These are phyloP conservation scores for Nerophis lumbriciformis DNA, from an alignment of 2,113 vertebrate genomes.

Conservation along the genomic window DNA sequence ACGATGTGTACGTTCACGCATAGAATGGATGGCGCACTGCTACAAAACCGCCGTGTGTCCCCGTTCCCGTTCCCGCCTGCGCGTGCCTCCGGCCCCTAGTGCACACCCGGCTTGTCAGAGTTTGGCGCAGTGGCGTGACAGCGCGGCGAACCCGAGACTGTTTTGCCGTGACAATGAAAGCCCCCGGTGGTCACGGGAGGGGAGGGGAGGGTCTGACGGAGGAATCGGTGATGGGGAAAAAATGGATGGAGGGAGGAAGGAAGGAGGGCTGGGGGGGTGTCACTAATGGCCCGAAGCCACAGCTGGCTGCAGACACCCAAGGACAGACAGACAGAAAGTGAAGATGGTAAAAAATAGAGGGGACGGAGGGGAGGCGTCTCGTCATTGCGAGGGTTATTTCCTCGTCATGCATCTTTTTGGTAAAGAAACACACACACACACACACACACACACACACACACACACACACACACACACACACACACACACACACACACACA, in stretches of 20 bases:
- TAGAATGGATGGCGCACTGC: not conserved
- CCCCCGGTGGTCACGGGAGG: constrained; percentile 55
- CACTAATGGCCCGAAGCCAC: constrained; percentile 64
- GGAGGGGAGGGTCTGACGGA: constrained; percentile 49
- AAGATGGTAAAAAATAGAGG: constrained; percentile 60
- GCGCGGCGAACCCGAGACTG: constrained; percentile 29
- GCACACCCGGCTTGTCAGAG: not conserved
- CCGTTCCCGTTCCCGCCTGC: not conserved
- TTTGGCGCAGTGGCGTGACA: constrained; percentile 54
- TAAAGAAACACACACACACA: constrained; percentile 10
- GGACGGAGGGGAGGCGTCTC: constrained; percentile 33
- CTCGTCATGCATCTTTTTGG: constrained; percentile 51
- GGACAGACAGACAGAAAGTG: constrained; percentile 47
- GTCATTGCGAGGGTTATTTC: constrained; percentile 50
- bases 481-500: constrained; percentile 12
- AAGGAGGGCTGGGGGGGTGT: constrained; percentile 18
- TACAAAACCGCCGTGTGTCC: not conserved
- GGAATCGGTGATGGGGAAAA: constrained; percentile 65
- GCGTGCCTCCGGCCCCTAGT: not conserved
- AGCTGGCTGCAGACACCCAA: constrained; percentile 68
- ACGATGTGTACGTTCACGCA: too few relatives aligned
- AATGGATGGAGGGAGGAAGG: constrained; percentile 51
- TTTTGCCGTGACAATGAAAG: constrained; percentile 53
- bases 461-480: constrained; percentile 20
- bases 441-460: constrained; percentile 10